Conservation (phyloP, 2,888 invertebrate species). For the Melitaea athalia region DNA sequence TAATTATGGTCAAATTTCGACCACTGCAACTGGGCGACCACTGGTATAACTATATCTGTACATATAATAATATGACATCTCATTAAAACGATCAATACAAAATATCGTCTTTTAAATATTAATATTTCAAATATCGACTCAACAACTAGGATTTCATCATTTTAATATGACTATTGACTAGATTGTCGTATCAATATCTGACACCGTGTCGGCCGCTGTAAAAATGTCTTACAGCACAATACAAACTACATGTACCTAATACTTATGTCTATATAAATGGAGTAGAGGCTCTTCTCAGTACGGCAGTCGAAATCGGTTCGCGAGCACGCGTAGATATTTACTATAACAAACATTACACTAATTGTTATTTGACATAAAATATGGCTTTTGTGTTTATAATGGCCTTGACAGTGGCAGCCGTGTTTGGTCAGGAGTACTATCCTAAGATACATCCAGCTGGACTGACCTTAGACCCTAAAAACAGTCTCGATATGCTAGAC, state of each 20-base stretch:
- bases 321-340: constrained; percentile 62
- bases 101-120: no score
- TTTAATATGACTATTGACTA: background rate
- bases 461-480: constrained; percentile 47
- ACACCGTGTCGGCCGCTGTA: background rate
- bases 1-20: no score
- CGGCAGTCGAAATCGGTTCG: constrained; percentile 74
- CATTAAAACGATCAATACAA: no score
- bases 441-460: constrained; percentile 39
- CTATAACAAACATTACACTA: constrained; percentile 34
- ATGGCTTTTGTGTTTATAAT: constrained; percentile 54
- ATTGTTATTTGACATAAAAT: constrained; percentile 33
- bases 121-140: no score
- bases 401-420: constrained; percentile 47
- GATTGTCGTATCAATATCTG: background rate
- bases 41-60: no score
- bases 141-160: no score
- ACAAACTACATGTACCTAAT: constrained; percentile 46
- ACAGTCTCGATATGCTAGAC: constrained; percentile 45
- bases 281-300: constrained; percentile 61
- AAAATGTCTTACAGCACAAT: constrained; percentile 44
- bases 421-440: constrained; percentile 44
- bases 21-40: no score
- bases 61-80: no score
- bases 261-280: constrained; percentile 65